phyloP scores from a whole-genome alignment of 2,888 invertebrate genomes.

The Ptilodon capucinus region DNA sequence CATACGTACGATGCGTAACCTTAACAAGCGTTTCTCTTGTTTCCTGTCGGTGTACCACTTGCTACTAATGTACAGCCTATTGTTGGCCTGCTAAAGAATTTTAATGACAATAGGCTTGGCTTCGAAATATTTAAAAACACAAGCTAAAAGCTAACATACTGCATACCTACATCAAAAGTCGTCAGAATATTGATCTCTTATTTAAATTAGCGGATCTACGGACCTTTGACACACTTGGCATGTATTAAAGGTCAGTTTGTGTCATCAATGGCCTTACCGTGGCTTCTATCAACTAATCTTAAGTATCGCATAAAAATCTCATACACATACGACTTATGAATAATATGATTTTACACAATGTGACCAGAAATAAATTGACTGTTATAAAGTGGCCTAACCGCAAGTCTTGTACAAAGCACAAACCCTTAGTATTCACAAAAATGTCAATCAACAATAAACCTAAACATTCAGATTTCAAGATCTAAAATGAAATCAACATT shows the following conservation, averaged over 20 bases:
- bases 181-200: conserved; percentile 10
- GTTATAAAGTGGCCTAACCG: conserved; percentile 54
- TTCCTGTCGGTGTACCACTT: conserved; percentile 57
- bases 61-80: conserved; percentile 46
- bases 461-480: conserved; percentile 47
- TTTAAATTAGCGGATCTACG: conserved; percentile 9
- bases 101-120: conserved; percentile 28
- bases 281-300: conserved; percentile 4
- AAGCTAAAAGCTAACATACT: conserved; percentile 9
- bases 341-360: not conserved
- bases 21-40: conserved; percentile 55
- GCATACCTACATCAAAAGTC: conserved; percentile 10
- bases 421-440: conserved; percentile 39
- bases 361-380: conserved; percentile 34
- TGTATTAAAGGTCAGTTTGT: conserved; percentile 11
- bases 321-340: not conserved
- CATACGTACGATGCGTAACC: conserved; percentile 49
- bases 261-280: conserved; percentile 10
- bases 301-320: conserved; percentile 9
- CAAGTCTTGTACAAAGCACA: conserved; percentile 49
- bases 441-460: conserved; percentile 45
- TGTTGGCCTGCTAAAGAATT: conserved; percentile 39
- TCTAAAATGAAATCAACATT: conserved; percentile 43
- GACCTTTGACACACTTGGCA: conserved; percentile 11
- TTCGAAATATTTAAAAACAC: conserved; percentile 27